Evolutionary conservation across 1,140 invertebrate species (phyloP).

Genomic region (Pomacea maculata): DNA sequence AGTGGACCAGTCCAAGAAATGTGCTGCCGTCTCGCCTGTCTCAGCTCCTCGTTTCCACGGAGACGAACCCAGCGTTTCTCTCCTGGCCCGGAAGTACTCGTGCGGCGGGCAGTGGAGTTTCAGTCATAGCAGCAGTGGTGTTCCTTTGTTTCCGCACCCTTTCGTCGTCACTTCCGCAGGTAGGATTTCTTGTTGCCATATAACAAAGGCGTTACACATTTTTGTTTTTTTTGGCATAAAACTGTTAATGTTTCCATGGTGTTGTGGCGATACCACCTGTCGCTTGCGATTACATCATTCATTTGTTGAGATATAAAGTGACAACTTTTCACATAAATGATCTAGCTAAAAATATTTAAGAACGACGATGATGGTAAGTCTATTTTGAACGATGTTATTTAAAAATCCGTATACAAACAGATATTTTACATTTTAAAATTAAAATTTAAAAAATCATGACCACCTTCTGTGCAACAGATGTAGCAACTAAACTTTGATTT

Average conservation of each 20-base stretch:
- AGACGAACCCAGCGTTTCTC: neutral
- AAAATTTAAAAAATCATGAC: too few relatives aligned
- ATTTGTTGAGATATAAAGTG: neutral
- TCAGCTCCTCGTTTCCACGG: neutral
- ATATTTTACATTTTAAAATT: too few relatives aligned
- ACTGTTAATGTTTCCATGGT: neutral
- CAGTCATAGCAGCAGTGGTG: neutral
- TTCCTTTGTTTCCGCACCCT: conserved; percentile 9
- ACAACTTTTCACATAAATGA: neutral
- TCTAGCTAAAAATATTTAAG: too few relatives aligned
- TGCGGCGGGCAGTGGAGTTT: neutral
- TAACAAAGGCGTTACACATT: neutral
- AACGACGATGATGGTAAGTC: too few relatives aligned
- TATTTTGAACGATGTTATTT: too few relatives aligned
- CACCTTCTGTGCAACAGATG: too few relatives aligned
- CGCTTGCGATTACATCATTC: neutral
- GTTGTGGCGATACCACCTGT: neutral
- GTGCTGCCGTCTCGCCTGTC: neutral
- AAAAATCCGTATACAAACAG: too few relatives aligned
- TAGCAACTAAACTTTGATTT: too few relatives aligned
- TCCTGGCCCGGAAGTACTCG: neutral
- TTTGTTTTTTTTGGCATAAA: too few relatives aligned
- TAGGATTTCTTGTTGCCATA: neutral
- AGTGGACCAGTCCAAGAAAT: neutral
- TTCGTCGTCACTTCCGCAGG: neutral